Evolutionary conservation across 2,888 invertebrate genomes (phyloP), one percentile per base, ranked within the genome.

Genomic region (Monochamus alternatus): DNA sequence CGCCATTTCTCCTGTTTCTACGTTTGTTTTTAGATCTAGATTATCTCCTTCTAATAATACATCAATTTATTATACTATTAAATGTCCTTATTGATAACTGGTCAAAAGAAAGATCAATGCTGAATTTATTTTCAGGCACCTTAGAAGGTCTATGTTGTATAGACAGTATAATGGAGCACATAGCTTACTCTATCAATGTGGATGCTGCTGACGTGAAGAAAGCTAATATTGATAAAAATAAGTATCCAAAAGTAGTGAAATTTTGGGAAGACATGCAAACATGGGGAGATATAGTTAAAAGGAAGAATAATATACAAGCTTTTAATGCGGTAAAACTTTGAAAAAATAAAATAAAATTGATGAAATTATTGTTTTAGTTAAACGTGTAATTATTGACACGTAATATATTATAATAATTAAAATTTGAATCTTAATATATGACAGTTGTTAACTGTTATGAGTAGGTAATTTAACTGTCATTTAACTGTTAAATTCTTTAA

Each of bases 121-220:
- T 38, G 38, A 7, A 38, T 38, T 5, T 51, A n/a, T 22, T 55
- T 14, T 55, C 55, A 93, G 93, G 92, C 12, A 90, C 92, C 0
- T 88, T 93, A 0, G 95, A 95, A 88, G 92, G 91, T 22, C 88
- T 94, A 9, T 91, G 91, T 0, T 88, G 91, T 82, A 91, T 91
- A 12, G 94, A 94, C 86, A 89, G 88, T 76, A 90, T 94, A 4
- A 92, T 94, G 91, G 94, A 94, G 72, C 93, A 94, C 72, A 92
- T 94, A 80, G 91, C 93, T 0, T 89, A 88, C 59, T 88, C 84
- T n/a, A 79, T 92, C 0, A 89, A 90, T 5, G 87, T 90, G 75
- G 93, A 94, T 88, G 91, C 94, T 0, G 73, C 91, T 0, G 90
- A 92, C 79, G 91, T 94, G 0, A 90, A 92, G 44, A 76, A 90